Percentiles rank a stretch among this genome's conserved stretches.
Evolutionary conservation across 53 echinoderm and acorn worm genomes (phyloP).

Genomic region (Temnopleurus reevesii): DNA sequence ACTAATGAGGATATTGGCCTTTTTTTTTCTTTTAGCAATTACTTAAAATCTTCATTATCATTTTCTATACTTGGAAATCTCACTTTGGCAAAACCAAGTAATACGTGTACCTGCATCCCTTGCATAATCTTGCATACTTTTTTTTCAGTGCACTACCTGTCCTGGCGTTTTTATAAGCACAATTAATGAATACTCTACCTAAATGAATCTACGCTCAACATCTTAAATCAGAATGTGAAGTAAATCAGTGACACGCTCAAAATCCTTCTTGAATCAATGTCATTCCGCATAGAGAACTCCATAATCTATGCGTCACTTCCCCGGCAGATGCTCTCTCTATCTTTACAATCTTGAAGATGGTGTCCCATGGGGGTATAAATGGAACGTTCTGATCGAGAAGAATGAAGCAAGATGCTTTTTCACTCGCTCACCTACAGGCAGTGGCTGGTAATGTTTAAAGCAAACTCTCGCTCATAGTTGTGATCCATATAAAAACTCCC

Average conservation of each 20-base stretch:
- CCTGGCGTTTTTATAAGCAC: no score
- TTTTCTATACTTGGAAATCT: no score
- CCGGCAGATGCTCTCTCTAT: slow-evolving; percentile 19
- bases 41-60: no score
- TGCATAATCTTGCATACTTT: no score
- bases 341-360: neutral
- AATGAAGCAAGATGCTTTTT: slow-evolving; percentile 29
- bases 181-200: no score
- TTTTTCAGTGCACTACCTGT: no score
- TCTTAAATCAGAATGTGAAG: no score
- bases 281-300: slow-evolving; percentile 29
- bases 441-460: slow-evolving; percentile 20
- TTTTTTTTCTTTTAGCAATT: no score
- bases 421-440: neutral
- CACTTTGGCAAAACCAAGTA: no score
- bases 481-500: neutral
- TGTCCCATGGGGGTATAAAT: neutral
- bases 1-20: no score
- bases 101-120: no score
- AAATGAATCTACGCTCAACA: no score
- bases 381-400: slow-evolving; percentile 5
- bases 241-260: neutral
- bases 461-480: neutral
- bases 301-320: slow-evolving; percentile 32
- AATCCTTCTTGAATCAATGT: slow-evolving; percentile 4